These are phyloP conservation scores for Baccha elongata DNA, from an alignment of 2,888 invertebrate species.

Conservation along the genomic window DNA sequence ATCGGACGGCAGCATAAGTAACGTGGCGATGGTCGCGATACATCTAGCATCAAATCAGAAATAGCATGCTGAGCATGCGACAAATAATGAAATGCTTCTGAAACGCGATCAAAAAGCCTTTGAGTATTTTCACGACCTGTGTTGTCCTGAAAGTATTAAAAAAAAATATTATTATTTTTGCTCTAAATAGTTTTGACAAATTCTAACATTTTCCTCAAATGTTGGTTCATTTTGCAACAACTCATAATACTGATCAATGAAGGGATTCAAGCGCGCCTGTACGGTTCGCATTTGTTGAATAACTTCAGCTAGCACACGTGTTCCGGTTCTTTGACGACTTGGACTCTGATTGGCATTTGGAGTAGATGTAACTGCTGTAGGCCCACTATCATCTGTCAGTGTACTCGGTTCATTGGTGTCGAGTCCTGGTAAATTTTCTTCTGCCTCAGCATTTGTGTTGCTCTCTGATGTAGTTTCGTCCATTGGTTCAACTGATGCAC, in stretches of 20 bases:
- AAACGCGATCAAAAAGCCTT: constrained; percentile 88
- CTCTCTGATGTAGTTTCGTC: constrained; percentile 44
- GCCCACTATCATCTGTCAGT: constrained; percentile 35
- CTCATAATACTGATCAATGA: constrained; percentile 85
- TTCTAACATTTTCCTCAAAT: constrained; percentile 80
- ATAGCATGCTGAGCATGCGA: constrained; percentile 94
- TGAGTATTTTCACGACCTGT: constrained; percentile 85
- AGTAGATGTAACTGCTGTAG: constrained; percentile 62
- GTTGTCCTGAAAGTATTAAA: constrained; percentile 77
- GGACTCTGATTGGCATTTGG: constrained; percentile 65
- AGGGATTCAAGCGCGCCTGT: constrained; percentile 85
- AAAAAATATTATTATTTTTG: constrained; percentile 1
- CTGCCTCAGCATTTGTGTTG: constrained; percentile 16
- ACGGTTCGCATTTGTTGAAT: constrained; percentile 80
- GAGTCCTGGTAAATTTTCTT: constrained; percentile 26
- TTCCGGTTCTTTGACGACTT: constrained; percentile 79
- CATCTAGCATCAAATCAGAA: constrained; percentile 92
- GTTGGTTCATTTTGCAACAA: constrained; percentile 86
- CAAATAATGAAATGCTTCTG: constrained; percentile 92
- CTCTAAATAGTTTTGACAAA: constrained; percentile 76
- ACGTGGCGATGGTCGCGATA: constrained; percentile 87
- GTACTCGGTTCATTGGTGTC: constrained; percentile 33
- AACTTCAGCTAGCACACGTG: constrained; percentile 80
- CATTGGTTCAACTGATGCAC: constrained; percentile 52
- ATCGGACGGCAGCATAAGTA: constrained; percentile 88